Evolutionary conservation across 1,140 invertebrate genomes (phyloP), one percentile per base, ranked within the genome.

Genomic region (Piezodorus guildinii): DNA sequence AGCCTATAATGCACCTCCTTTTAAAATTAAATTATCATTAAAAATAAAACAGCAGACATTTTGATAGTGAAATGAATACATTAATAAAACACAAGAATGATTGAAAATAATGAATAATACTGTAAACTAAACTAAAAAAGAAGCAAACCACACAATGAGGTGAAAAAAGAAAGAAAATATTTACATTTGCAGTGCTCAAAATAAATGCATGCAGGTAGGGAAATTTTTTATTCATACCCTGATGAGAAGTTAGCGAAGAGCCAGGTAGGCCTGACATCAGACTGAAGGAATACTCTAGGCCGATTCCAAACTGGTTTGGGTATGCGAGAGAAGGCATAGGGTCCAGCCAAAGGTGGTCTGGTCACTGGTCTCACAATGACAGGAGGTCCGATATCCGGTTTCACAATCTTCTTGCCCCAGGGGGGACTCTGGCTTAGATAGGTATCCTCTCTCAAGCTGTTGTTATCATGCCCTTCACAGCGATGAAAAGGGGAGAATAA

Each of bases 251-350:
- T 91, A 70, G 82, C 76, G 77, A 92, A 90, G 72, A 91, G 81
- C 90, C 90, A 93, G 54, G 90, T 91, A 66, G 81, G 83, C 15
- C 34, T 25, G 43, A 61, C 30, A 44, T 65, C 49, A 17, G 30
- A 16, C 8, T 59, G 56, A 68, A 92, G 81, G 76, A 88, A 88
- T 69, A 90, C 82, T 67, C 87, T 82, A 39, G 89, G 89, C 71
- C 81, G 81, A 73, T 85, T 81, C 83, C 87, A 85, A 64, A 85
- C 84, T 46, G 88, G 87, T 66, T 82, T 78, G 23, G 90, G 90
- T 61, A 91, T 84, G 65, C 87, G 81, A 71, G 90, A 92, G 78
- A 94, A 94, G 58, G 91, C 91, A 73, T 91, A 94, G 65, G 90
- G 90, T 52, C 91, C 91, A 62, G 88, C 90, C 68, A 87, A 77